Percentiles rank a stretch among this genome's conserved stretches.
Conservation (phyloP, 2,797 vertebrate species). For the Astyanax mexicanus region DNA sequence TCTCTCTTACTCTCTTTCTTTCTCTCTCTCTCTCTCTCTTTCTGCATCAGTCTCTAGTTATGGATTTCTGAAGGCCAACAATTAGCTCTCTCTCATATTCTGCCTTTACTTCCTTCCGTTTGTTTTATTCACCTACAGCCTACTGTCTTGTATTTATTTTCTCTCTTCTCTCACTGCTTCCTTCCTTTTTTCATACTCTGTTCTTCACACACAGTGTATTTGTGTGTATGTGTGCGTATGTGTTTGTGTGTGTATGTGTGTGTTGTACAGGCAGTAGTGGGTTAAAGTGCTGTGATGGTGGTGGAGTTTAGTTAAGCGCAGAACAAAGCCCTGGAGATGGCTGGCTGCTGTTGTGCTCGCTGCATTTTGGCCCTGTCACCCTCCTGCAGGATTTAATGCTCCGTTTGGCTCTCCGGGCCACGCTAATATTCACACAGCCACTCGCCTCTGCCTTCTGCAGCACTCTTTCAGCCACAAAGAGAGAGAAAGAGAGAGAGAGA, state of each 20-base stretch:
- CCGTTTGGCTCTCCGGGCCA: constrained; percentile 91
- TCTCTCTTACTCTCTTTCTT: too few species aligned
- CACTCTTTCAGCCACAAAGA: neutral
- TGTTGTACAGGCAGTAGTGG: constrained; percentile 94
- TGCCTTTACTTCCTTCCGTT: neutral
- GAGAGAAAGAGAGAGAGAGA: neutral
- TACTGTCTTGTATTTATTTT: neutral
- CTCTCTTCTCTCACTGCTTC: neutral
- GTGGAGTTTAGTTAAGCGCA: constrained; percentile 98
- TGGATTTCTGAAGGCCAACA: neutral
- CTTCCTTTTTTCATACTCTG: neutral
- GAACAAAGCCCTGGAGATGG: constrained; percentile 91
- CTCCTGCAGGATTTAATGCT: constrained; percentile 96
- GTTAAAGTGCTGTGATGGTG: constrained; percentile 93
- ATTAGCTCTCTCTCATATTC: neutral
- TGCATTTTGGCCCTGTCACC: constrained; percentile 91
- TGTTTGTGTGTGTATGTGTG: constrained; percentile 45
- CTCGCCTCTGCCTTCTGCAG: neutral
- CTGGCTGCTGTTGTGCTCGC: constrained; percentile 86
- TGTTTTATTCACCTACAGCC: neutral
- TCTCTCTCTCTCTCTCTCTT: neutral
- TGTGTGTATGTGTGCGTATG: constrained; percentile 63
- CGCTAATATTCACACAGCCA: constrained; percentile 80
- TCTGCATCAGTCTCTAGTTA: neutral
- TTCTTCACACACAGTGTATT: constrained; percentile 9